phyloP scores from a whole-genome alignment of 2,888 invertebrate genomes.

The Agrypnus murinus region DNA sequence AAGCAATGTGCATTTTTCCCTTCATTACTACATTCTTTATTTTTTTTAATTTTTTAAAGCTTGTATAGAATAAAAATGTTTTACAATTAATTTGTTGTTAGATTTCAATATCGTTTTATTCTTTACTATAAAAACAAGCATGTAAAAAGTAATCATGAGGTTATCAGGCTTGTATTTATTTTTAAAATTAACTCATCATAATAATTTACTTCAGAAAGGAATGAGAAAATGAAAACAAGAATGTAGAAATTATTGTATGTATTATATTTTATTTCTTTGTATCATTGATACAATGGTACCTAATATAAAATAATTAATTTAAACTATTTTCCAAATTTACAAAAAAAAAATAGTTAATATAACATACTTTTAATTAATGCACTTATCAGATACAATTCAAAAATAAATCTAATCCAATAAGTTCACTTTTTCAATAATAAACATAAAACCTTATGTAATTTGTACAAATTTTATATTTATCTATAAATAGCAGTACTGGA shows the following conservation, averaged over 20 bases:
- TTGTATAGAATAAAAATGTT: conserved; percentile 8
- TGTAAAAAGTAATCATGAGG: conserved; percentile 33
- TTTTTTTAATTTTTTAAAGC: conserved; percentile 18
- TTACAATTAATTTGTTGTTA: conserved; percentile 18
- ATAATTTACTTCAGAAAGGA: conserved; percentile 18
- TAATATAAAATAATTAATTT: conserved; percentile 45
- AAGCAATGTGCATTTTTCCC: conserved; percentile 34
- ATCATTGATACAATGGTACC: conserved; percentile 64
- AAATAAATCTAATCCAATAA: conserved; percentile 29
- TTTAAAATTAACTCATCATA: conserved; percentile 35
- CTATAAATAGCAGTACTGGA: conserved; percentile 34
- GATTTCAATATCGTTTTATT: conserved; percentile 25
- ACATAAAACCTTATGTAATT: conserved; percentile 33
- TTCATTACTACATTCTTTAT: not conserved
- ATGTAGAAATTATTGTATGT: conserved; percentile 14
- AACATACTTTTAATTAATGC: conserved; percentile 58
- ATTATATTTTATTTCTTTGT: conserved; percentile 35
- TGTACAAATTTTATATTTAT: conserved; percentile 40
- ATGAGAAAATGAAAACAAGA: conserved; percentile 18
- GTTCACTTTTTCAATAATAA: conserved; percentile 16
- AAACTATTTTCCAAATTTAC: conserved; percentile 41
- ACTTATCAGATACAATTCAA: conserved; percentile 30
- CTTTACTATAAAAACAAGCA: conserved; percentile 34
- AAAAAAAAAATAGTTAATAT: conserved; percentile 62
- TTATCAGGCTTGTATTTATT: conserved; percentile 42